Evolutionary conservation across 2,888 invertebrate species (phyloP).

Genomic region (Pseudococcus longispinus): DNA sequence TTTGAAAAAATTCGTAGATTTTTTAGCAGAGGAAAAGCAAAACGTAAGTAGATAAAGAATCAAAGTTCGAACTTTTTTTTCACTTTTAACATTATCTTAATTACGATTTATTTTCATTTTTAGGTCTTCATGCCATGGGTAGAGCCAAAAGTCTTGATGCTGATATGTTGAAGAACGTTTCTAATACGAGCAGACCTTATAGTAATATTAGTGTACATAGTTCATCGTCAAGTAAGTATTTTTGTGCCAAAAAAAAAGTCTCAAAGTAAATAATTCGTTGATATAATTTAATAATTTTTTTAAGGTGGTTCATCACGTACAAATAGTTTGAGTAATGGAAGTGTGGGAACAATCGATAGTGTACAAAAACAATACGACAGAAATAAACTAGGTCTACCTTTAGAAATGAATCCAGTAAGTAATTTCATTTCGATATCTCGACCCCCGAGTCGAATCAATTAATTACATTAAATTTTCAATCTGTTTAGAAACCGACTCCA

Average conservation of each 20-base stretch:
- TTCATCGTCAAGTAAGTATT: conserved; percentile 70
- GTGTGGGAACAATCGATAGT: not conserved
- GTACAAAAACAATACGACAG: not conserved
- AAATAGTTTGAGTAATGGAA: conserved; percentile 44
- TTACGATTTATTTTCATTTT: not conserved
- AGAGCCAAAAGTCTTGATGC: conserved; percentile 52
- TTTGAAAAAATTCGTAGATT: conserved; percentile 80
- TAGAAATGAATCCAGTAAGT: not conserved
- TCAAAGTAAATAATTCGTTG: not conserved
- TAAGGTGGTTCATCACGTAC: conserved; percentile 45
- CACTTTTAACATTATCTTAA: not conserved
- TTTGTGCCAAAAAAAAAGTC: not conserved
- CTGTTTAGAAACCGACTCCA: not conserved
- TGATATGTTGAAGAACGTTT: conserved; percentile 6
- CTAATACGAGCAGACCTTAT: conserved; percentile 65
- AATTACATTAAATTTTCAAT: too few relatives aligned
- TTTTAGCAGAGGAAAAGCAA: conserved; percentile 69
- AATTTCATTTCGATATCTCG: not conserved
- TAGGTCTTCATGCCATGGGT: conserved; percentile 30
- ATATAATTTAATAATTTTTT: not conserved
- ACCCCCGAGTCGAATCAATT: too few relatives aligned
- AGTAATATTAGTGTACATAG: conserved; percentile 75
- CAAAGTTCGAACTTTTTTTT: not conserved
- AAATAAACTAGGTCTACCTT: not conserved
- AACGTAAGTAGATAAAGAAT: conserved; percentile 59